Evolutionary conservation across 2,113 vertebrate species (phyloP).

Genomic region (Onychostoma macrolepis): DNA sequence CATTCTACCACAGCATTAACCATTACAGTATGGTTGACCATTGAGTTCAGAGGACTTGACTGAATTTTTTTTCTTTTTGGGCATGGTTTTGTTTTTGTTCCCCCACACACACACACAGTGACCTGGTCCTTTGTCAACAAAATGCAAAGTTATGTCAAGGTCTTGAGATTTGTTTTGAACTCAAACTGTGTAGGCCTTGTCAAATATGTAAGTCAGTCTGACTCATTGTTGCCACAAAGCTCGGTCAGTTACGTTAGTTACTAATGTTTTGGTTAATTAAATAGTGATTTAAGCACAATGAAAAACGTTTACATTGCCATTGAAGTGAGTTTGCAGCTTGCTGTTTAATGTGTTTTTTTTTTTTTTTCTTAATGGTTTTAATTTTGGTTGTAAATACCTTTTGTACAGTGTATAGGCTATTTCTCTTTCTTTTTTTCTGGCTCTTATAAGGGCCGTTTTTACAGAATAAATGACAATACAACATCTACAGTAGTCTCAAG

Average conservation of each 20-base stretch:
- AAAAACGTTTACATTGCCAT: conserved; percentile 74
- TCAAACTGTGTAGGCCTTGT: neutral
- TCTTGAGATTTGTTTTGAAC: conserved; percentile 2
- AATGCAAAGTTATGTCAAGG: conserved; percentile 23
- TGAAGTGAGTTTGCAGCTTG: conserved; percentile 65
- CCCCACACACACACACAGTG: neutral
- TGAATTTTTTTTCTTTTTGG: conserved; percentile 1
- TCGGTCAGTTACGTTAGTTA: conserved; percentile 36
- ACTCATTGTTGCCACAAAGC: neutral
- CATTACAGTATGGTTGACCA: conserved; percentile 18
- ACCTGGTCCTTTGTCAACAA: neutral
- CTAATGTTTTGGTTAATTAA: conserved; percentile 53
- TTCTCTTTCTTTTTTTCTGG: conserved; percentile 33
- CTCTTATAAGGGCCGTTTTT: conserved; percentile 74
- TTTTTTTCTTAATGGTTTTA: conserved; percentile 61
- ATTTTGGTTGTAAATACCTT: conserved; percentile 69
- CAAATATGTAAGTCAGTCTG: neutral
- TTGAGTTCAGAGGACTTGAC: conserved; percentile 28
- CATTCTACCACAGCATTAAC: conserved; percentile 15
- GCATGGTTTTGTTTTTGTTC: neutral
- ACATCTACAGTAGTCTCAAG: conserved; percentile 33
- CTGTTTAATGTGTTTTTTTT: conserved; percentile 55
- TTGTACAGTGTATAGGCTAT: conserved; percentile 75
- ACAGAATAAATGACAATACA: conserved; percentile 61
- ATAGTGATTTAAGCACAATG: conserved; percentile 66